Percentiles rank a stretch among this genome's conserved stretches.
Conservation (phyloP, 2,888 invertebrate genomes). For the Caenorhabditis drosophilae region DNA sequence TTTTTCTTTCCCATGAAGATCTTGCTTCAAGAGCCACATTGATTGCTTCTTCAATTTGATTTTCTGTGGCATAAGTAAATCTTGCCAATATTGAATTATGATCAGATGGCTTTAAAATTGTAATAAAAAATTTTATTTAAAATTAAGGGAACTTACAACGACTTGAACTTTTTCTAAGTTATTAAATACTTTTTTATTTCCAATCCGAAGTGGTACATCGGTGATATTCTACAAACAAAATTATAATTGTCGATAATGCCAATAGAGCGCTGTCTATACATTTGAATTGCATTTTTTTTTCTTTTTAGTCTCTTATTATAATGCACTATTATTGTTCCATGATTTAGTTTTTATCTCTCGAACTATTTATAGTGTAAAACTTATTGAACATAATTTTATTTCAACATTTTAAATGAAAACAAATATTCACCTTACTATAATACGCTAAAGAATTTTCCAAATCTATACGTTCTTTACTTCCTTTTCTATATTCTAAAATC, state of each 20-base stretch:
- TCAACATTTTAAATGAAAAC: background rate
- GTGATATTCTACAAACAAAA: constrained; percentile 70
- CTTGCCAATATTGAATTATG: constrained; percentile 86
- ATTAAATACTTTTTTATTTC: constrained; percentile 77
- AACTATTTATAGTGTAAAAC: too few relatives aligned
- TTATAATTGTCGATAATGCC: background rate
- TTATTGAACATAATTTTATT: background rate
- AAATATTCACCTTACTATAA: constrained; percentile 31
- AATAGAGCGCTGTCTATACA: background rate
- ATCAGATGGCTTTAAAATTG: constrained; percentile 82
- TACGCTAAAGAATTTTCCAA: constrained; percentile 43
- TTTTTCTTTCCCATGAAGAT: constrained; percentile 85
- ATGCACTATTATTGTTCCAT: too few relatives aligned
- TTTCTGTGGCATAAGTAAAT: constrained; percentile 87
- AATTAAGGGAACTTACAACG: constrained; percentile 71
- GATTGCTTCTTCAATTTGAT: constrained; percentile 74
- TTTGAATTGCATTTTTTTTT: background rate
- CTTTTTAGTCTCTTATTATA: too few relatives aligned
- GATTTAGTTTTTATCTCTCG: too few relatives aligned
- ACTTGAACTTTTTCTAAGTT: constrained; percentile 77
- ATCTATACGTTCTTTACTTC: constrained; percentile 80
- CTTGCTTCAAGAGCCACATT: constrained; percentile 79
- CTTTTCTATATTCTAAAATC: constrained; percentile 78
- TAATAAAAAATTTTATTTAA: background rate
- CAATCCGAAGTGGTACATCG: constrained; percentile 94